Evolutionary conservation across 2,113 vertebrate genomes (phyloP), one percentile per base, ranked within the genome.

Genomic region (Cygnus atratus): DNA sequence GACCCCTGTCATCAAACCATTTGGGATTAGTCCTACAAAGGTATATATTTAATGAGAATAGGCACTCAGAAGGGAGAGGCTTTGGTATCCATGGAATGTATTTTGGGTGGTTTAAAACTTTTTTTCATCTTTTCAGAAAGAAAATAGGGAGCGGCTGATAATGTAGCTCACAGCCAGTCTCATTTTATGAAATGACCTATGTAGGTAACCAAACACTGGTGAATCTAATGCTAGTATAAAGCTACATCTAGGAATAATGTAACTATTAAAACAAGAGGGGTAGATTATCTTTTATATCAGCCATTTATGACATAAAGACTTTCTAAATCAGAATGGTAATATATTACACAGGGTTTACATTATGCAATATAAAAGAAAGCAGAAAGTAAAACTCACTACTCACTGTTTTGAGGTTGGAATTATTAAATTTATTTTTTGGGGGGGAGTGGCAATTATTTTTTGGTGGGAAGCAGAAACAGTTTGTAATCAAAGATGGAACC

Each of bases 1-100:
- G 97, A 98, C 96, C 96, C 77, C 96, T 97, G 97, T 97, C 97
- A 96, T 96, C 95, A 86, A 97, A 90, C 83, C 96, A 96, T 96
- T 96, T 97, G 96, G 97, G 96, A 97, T 95, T 96, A 92, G 88
- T 96, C 91, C 95, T 96, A 93, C 77, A 94, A 96, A 96, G 95
- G 90, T 93, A 75, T 95, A 68, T 95, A 90, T 96, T 97, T 97
- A 95, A 97, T 79, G 26, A 94, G 95, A 96, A 91, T 26, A 91
- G 72, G 65, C 95, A 87, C 83, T 96, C 80, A 95, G 91, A 90
- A 95, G 59, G 79, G 84, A 84, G 57, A 97, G 87, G 81, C 82
- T 33, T 55, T 82, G 91, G 91, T 76, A 96, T 95, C 75, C 61
- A 43, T 52, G 71, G 94, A 97, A 97, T 96, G 91, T 58, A 73